These are phyloP conservation scores for Epizoanthus scotinus DNA, from an alignment of 92 coral and sea anemone genomes.

Conservation along the genomic window DNA sequence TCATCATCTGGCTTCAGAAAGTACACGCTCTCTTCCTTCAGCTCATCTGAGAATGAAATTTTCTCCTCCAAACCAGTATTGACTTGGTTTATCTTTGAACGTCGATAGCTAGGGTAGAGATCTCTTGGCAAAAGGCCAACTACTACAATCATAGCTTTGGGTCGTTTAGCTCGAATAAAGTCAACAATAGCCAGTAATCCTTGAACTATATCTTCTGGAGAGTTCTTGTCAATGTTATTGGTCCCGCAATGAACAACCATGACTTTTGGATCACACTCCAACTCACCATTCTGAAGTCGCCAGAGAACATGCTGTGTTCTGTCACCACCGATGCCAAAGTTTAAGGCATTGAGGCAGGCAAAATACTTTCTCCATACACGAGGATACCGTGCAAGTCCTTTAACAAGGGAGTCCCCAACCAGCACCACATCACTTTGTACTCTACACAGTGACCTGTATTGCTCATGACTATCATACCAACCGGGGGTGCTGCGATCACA, in stretches of 20 bases:
- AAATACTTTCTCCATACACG: conserved; percentile 84
- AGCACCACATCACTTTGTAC: conserved; percentile 61
- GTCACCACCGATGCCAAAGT: conserved; percentile 96
- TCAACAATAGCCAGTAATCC: conserved; percentile 92
- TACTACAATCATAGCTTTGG: conserved; percentile 63
- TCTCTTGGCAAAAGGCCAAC: conserved; percentile 91
- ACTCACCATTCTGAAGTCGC: conserved; percentile 91
- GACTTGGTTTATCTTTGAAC: conserved; percentile 69
- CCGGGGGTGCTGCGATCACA: conserved; percentile 80
- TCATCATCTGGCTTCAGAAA: conserved; percentile 88
- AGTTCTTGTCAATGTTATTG: conserved; percentile 84
- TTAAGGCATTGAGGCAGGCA: conserved; percentile 70
- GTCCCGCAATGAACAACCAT: conserved; percentile 95
- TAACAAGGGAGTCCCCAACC: conserved; percentile 90
- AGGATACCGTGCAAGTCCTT: conserved; percentile 91
- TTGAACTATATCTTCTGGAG: conserved; percentile 77
- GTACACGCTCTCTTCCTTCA: conserved; percentile 68
- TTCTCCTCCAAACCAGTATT: conserved; percentile 78
- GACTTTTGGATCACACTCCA: conserved; percentile 80
- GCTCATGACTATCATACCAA: conserved; percentile 74
- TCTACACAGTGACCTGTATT: conserved; percentile 56
- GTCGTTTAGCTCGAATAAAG: conserved; percentile 61
- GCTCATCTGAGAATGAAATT: conserved; percentile 84
- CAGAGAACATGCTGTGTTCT: conserved; percentile 95
- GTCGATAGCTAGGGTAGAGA: conserved; percentile 58